Evolutionary conservation across 2,797 vertebrate genomes (phyloP), one percentile per base, ranked within the genome.

Genomic region (Enteromius viviparus): DNA sequence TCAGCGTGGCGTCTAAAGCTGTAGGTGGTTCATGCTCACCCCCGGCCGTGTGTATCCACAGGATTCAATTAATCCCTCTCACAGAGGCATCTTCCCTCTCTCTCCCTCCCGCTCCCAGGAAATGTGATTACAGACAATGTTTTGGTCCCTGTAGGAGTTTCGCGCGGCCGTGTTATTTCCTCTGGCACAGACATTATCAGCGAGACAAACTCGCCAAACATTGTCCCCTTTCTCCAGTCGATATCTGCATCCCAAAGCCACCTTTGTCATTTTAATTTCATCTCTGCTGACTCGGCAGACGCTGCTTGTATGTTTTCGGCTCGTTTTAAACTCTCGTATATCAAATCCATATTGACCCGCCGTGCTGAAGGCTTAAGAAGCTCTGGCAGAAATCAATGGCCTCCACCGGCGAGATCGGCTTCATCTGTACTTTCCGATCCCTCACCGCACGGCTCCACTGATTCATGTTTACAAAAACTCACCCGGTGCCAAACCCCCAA

Each of bases 301-400:
- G 34, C 4, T 2, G 69, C 79, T 70, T 80, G 87, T 84, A 90
- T 86, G 72, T 90, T 86, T 91, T 47, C 32, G 82, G 78, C 84
- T 86, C 49, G 55, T 80, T 91, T 90, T 85, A 85, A 87, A 80
- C 74, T 85, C 84, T 82, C 86, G 86, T 90, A 91, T 91, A 92
- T 93, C 91, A 89, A 92, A 91, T 89, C 89, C 76, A 77, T 89
- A 90, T 90, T 91, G 91, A 93, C 89, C 89, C 55, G 62, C 65
- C 72, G 70, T 83, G 85, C 87, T 81, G 85, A 83, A 87, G 87
- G 87, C 90, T 90, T 79, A 87, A 90, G 87, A 86, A 49, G 68
- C 37, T 29, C 51, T 47, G 82, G 65, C 88, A 90, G 88, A 85
- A 87, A 93, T 93, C 91, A 79, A 93, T 93, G 75, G 45, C 49